Conservation (phyloP, 1,140 invertebrate genomes). For the Pissodes strobi region DNA sequence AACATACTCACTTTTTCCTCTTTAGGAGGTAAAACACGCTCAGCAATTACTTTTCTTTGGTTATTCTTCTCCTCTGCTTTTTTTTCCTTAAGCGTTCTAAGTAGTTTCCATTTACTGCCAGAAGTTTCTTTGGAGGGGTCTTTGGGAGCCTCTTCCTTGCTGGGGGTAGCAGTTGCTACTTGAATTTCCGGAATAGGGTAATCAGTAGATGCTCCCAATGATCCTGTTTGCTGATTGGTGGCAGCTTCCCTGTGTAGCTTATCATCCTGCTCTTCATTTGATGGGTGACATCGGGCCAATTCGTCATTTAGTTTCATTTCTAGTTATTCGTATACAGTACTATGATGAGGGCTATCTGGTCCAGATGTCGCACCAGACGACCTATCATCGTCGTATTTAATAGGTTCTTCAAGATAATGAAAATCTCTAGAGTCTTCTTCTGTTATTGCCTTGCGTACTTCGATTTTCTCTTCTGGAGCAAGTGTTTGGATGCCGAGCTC, state of each 20-base stretch:
- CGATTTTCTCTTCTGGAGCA: slow-evolving; percentile 41
- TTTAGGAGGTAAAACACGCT: slow-evolving; percentile 56
- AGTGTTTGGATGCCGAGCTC: too few species aligned
- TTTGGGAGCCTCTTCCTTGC: slow-evolving; percentile 57
- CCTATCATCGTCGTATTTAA: slow-evolving; percentile 54
- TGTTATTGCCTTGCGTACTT: slow-evolving; percentile 48
- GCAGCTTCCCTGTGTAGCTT: slow-evolving; percentile 41
- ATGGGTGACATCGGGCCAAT: slow-evolving; percentile 54
- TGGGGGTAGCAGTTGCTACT: slow-evolving; percentile 50
- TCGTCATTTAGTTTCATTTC: slow-evolving; percentile 45
- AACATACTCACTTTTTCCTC: slow-evolving; percentile 69
- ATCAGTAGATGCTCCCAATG: slow-evolving; percentile 6
- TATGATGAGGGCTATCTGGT: slow-evolving; percentile 78
- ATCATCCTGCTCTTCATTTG: slow-evolving; percentile 52
- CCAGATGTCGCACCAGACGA: slow-evolving; percentile 86
- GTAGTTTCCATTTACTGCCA: slow-evolving; percentile 85
- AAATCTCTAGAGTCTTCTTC: slow-evolving; percentile 47
- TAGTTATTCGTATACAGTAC: slow-evolving; percentile 70
- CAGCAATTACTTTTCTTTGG: slow-evolving; percentile 64
- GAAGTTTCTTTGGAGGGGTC: slow-evolving; percentile 55
- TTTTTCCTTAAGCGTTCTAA: slow-evolving; percentile 85
- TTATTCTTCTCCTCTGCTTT: slow-evolving; percentile 82
- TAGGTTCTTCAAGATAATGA: slow-evolving; percentile 50
- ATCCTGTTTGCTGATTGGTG: not conserved
- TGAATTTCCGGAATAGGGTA: slow-evolving; percentile 45